Percentiles rank a stretch among this genome's conserved stretches.
Conservation (phyloP, 2,113 vertebrate species). For the Canis aureus region DNA sequence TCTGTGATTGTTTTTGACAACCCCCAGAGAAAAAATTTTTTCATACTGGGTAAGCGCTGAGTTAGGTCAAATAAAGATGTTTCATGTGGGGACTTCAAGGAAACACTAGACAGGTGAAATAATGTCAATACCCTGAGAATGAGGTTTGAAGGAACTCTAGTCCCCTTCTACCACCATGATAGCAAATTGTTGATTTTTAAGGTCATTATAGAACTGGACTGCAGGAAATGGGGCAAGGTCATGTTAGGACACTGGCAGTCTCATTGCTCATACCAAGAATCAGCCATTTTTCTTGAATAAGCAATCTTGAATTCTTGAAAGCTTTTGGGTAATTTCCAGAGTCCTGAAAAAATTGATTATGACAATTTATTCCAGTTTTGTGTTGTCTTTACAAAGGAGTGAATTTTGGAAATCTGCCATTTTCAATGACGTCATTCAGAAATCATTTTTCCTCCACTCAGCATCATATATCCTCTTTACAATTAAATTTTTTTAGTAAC, state of each 20-base stretch:
- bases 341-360: background rate
- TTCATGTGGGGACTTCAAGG: background rate
- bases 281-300: background rate
- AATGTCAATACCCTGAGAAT: background rate
- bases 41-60: background rate
- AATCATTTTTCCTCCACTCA: background rate
- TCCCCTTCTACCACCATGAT: background rate
- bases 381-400: background rate
- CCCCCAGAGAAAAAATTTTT: background rate
- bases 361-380: background rate
- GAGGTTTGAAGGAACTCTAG: background rate
- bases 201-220: background rate
- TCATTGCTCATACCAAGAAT: background rate
- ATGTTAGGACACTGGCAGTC: background rate
- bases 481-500: background rate
- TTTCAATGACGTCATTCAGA: background rate
- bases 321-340: background rate
- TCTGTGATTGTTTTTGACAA: background rate
- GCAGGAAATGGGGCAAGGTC: too few species aligned
- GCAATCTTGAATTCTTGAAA: background rate
- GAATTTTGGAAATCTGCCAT: background rate
- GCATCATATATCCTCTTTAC: background rate
- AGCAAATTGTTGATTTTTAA: background rate
- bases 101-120: background rate
- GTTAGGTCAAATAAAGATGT: background rate